These are phyloP conservation scores for Brachionus plicatilis DNA, from an alignment of 1,140 invertebrate species.

Conservation along the genomic window DNA sequence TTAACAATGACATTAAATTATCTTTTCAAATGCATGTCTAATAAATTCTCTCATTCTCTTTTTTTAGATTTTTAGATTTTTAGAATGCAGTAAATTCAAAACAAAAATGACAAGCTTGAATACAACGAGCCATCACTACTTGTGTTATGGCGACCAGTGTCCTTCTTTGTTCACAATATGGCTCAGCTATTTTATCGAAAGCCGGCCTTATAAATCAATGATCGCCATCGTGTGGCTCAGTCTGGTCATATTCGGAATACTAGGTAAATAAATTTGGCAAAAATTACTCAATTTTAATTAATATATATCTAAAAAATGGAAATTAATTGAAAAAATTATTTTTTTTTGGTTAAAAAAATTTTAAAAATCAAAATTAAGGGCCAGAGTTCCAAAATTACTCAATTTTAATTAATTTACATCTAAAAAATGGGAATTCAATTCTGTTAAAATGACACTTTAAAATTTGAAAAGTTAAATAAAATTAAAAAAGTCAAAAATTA, in stretches of 20 bases:
- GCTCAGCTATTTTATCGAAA: background rate
- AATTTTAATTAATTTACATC: too few relatives aligned
- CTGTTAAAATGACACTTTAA: too few relatives aligned
- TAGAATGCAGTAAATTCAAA: background rate
- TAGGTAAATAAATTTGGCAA: background rate
- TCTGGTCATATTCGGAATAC: background rate
- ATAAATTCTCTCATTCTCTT: background rate
- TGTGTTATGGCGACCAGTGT: background rate
- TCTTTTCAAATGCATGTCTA: background rate
- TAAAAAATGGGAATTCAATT: too few relatives aligned
- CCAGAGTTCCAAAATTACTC: too few relatives aligned
- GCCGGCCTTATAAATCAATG: background rate
- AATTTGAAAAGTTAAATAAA: too few relatives aligned
- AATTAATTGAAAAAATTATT: too few relatives aligned
- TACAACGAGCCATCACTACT: background rate
- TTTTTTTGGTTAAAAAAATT: too few relatives aligned
- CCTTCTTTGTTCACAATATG: background rate
- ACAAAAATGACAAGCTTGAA: background rate
- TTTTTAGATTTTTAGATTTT: background rate
- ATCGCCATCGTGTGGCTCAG: background rate
- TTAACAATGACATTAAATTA: conserved; percentile 2
- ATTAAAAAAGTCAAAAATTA: too few relatives aligned
- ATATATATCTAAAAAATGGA: too few relatives aligned
- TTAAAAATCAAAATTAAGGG: too few relatives aligned
- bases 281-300: too few relatives aligned